Base-by-base conservation (phyloP, 2,797 vertebrate genomes). In the Microctenopoma lineatum region DNA sequence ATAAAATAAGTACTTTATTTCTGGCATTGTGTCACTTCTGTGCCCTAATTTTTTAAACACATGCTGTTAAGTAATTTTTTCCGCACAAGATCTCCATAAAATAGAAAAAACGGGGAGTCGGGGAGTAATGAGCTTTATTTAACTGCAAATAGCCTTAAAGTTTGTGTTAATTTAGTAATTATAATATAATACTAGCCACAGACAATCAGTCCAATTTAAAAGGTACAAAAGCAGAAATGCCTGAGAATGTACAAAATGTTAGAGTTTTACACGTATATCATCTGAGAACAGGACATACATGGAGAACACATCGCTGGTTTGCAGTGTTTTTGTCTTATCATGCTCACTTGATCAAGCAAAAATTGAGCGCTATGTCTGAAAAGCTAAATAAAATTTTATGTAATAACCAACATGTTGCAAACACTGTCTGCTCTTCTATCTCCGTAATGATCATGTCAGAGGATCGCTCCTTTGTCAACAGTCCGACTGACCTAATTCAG, bases 1-100 rank as follows among this genome's bases (percentile, higher is more conserved):
- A 90, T 90, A 84, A 89, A 90, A 86, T 11, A 55, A 70, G 8
- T 59, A 55, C 64, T 79, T 67, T 73, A 81, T 86, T 84, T 87
- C 80, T 80, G 73, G 36, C 41, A 73, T 63, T 62, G 0, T 71
- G 2, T 51, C 7, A 48, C 32, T 55, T 77, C 25, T 45, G 12
- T 51, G 11, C 2, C 42, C 73, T 36, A 5, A n/a, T 5, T 47
- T 68, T 74, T 50, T 1, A 48, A 3, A 54, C 3, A n/a, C 12
- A 34, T 0, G 14, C 16, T 15, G 34, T 0, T n/a, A 1, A 47
- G 18, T 14, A 63, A 1, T 26, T 7, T 54, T 44, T 38, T 7
- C 5, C 13, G 47, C 1, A 48, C 34, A 21, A 9, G 4, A 53
- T 25, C 41, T 34, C 39, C 44, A 59, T 5, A 27, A 58, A 59